These are phyloP conservation scores for Eunapius fragilis DNA, from an alignment of 37 sponge, comb jelly and placozoan species.

Conservation along the genomic window DNA sequence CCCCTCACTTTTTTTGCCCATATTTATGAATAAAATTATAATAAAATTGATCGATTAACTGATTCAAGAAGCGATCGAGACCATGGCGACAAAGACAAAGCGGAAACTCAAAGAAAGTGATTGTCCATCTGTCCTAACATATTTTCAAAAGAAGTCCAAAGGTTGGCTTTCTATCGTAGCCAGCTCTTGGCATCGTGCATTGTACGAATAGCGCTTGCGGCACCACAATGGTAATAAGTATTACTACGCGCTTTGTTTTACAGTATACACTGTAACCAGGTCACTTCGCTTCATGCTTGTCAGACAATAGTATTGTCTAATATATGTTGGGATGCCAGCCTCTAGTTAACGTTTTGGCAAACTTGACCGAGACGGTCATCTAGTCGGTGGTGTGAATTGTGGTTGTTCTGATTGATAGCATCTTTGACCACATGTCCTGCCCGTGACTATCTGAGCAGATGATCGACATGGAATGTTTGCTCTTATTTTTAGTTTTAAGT, in stretches of 20 bases:
- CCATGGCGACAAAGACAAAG: background rate
- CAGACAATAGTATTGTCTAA: background rate
- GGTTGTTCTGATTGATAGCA: background rate
- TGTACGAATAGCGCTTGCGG: background rate
- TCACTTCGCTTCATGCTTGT: background rate
- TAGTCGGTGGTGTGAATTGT: background rate
- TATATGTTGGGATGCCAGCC: background rate
- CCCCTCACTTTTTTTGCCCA: background rate
- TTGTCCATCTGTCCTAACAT: background rate
- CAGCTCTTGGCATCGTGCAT: background rate
- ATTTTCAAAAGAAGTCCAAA: background rate
- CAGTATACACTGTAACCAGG: background rate
- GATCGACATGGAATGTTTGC: background rate
- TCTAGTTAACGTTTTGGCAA: background rate
- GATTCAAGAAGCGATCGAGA: background rate
- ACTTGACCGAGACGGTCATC: background rate
- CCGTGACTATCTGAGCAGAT: background rate
- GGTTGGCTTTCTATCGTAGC: background rate
- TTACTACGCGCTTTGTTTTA: background rate
- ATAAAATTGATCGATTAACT: background rate
- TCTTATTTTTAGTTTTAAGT: background rate
- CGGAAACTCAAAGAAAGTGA: background rate
- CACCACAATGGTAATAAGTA: background rate
- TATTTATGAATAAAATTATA: background rate
- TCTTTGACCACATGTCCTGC: background rate